These are phyloP conservation scores for Metaphire vulgaris DNA, from an alignment of 1,140 invertebrate genomes.

Conservation along the genomic window DNA sequence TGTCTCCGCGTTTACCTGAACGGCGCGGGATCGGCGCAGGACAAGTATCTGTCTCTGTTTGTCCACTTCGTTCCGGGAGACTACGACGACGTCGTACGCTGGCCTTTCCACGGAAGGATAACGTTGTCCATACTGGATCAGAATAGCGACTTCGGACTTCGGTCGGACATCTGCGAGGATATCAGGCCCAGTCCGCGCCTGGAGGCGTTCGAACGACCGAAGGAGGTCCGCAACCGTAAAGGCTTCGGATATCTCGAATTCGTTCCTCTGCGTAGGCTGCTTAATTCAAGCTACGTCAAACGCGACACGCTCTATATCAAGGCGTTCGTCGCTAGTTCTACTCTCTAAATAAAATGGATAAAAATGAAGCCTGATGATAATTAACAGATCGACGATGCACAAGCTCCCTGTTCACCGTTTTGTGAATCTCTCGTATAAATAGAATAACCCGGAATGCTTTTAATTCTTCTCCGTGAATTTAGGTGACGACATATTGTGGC, in stretches of 20 bases:
- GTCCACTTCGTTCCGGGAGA: not conserved
- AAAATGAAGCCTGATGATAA: too few species aligned
- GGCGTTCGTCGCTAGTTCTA: not conserved
- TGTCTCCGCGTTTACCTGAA: not conserved
- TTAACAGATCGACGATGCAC: too few species aligned
- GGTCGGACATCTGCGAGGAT: not conserved
- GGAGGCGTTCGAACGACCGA: not conserved
- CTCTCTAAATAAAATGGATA: too few species aligned
- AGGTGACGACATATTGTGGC: too few species aligned
- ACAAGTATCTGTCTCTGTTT: slow-evolving; percentile 1
- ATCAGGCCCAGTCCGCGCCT: not conserved
- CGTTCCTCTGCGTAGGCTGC: not conserved
- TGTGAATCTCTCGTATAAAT: too few species aligned
- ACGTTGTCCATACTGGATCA: slow-evolving; percentile 14
- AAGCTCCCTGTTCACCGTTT: too few species aligned
- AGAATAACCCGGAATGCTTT: too few species aligned
- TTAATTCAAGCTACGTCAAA: not conserved
- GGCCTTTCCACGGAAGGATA: slow-evolving; percentile 18
- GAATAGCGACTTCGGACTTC: not conserved
- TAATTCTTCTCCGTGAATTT: too few species aligned
- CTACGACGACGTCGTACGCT: not conserved
- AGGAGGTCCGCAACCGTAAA: not conserved
- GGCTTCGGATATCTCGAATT: not conserved
- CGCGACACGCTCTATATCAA: not conserved
- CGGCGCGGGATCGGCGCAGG: slow-evolving; percentile 2